Evolutionary conservation across 1,140 invertebrate genomes (phyloP), one percentile per base, ranked within the genome.

Genomic region (Frieseomelitta varia): DNA sequence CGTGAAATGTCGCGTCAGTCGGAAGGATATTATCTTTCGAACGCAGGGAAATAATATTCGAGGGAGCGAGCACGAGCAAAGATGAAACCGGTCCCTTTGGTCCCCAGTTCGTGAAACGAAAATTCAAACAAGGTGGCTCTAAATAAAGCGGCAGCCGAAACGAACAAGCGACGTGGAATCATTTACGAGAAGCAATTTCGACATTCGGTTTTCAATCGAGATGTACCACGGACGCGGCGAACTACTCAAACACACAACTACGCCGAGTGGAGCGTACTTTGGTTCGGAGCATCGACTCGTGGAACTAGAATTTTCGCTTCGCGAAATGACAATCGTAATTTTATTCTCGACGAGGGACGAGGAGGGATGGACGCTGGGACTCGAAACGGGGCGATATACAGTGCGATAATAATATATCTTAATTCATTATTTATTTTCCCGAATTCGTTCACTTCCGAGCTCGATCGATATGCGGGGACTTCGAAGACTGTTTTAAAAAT

Each of bases 151-250:
- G 17, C 17, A 21, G 4, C 19, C 19, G 72, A 56, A 76, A 76
- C 80, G 47, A 11, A 27, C 27, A 17, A 51, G 17, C 27, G 51
- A 17, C 53, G 4, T 27, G 19, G 56, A 72, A 79, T 84, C 79
- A 84, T 84, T 84, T 84, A 67, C 81, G 65, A 79, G 58, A 8
- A 69, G 75, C 67, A 84, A 79, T 84, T 71, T 55, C 76, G 47
- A 34, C 67, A 34, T 27, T 61, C 39, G 27, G 76, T 79, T 84
- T 63, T 55, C 81, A 79, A 84, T 79, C 76, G 55, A 84, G 81
- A 72, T 47, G 39, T 8, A 47, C 39, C 75, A 55, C 2, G 30
- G 30, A 30, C 39, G 21, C 8, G 56, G 6, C n/a, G 15, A 79
- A 53, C 24, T 61, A 53, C 24, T 61, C 67, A 71, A 79, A 71